Evolutionary conservation across 1,140 invertebrate species (phyloP).

Genomic region (Ericerus pela): DNA sequence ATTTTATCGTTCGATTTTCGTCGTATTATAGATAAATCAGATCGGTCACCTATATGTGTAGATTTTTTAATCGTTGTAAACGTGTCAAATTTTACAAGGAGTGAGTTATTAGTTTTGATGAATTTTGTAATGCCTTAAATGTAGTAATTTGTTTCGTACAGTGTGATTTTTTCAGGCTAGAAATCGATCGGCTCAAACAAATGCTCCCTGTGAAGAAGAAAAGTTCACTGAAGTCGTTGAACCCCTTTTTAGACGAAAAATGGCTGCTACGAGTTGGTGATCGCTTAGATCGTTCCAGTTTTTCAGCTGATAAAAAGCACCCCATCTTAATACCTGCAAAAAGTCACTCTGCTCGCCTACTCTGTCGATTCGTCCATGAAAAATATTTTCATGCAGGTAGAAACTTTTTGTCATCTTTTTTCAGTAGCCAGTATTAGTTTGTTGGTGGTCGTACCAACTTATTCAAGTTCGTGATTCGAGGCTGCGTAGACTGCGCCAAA

Average conservation of each 20-base stretch:
- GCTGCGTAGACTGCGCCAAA: constrained; percentile 25
- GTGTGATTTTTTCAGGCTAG: neutral
- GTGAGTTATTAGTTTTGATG: neutral
- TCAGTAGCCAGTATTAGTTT: constrained; percentile 27
- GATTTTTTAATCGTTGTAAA: too few species aligned
- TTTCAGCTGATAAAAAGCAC: constrained; percentile 14
- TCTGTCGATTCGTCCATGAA: constrained; percentile 25
- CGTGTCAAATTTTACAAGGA: too few species aligned
- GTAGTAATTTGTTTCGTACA: neutral
- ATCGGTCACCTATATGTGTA: too few species aligned
- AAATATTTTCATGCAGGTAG: constrained; percentile 25
- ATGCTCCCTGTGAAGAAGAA: neutral
- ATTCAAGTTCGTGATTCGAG: constrained; percentile 18
- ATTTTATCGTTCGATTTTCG: too few species aligned
- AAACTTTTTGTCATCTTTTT: constrained; percentile 17
- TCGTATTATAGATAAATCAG: too few species aligned
- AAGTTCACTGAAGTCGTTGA: neutral
- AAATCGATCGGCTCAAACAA: neutral
- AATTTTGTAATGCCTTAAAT: neutral
- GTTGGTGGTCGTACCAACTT: constrained; percentile 19
- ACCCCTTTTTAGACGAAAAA: constrained; percentile 16
- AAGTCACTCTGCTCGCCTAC: constrained; percentile 25
- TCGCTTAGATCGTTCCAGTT: constrained; percentile 14
- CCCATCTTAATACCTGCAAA: constrained; percentile 18
- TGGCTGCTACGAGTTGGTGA: constrained; percentile 17